Evolutionary conservation across 2,797 vertebrate species (phyloP).

Genomic region (Octomys mimax): DNA sequence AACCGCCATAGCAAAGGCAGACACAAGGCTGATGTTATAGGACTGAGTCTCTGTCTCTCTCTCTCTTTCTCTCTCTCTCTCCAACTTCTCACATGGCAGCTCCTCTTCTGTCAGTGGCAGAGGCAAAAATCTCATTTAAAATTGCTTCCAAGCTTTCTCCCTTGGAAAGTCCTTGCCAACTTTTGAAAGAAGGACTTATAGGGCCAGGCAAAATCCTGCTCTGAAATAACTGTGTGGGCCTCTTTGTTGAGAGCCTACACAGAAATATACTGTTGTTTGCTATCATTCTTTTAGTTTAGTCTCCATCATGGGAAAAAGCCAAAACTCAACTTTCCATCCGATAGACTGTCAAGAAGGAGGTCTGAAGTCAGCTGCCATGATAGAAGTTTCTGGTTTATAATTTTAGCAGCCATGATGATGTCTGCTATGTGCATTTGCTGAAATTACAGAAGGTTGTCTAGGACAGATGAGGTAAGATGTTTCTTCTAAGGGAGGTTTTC

Average conservation of each 20-base stretch:
- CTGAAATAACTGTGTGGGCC: background rate
- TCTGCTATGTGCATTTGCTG: background rate
- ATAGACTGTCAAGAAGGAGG: background rate
- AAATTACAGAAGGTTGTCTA: background rate
- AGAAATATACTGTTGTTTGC: background rate
- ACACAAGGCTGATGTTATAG: background rate
- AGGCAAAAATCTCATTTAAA: conserved; percentile 76
- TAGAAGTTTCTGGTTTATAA: background rate
- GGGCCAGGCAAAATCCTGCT: background rate
- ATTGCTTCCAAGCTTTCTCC: conserved; percentile 49
- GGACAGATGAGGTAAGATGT: background rate
- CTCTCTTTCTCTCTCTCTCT: background rate
- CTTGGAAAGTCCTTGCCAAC: conserved; percentile 66
- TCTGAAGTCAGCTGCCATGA: background rate
- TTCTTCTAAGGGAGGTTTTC: background rate
- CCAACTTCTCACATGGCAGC: conserved; percentile 30
- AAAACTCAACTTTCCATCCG: background rate
- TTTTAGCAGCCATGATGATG: background rate
- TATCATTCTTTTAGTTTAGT: background rate
- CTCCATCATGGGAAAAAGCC: background rate
- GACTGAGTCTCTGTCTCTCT: background rate
- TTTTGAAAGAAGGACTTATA: conserved; percentile 61
- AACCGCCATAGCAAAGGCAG: conserved; percentile 5
- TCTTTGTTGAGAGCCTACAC: background rate
- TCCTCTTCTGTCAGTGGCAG: conserved; percentile 69